phyloP scores from a whole-genome alignment of 2,888 invertebrate species.

The Diloba caeruleocephala region DNA sequence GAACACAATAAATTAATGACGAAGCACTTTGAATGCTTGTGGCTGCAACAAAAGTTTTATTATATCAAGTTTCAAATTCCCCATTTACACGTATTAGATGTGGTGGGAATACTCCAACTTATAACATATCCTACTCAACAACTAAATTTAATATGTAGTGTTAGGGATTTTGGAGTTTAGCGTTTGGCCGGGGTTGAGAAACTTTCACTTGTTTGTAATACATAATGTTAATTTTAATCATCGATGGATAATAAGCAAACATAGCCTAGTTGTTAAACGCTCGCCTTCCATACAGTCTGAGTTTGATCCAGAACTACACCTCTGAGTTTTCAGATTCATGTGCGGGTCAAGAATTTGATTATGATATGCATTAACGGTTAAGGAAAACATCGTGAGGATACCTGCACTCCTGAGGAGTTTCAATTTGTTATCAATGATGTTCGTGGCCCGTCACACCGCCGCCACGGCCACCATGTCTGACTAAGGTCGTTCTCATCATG shows the following conservation, averaged over 20 bases:
- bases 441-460: no score
- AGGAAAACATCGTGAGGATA: no score
- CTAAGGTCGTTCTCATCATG: no score
- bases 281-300: no score
- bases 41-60: slow-evolving; percentile 43
- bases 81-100: slow-evolving; percentile 28
- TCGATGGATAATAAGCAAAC: neutral
- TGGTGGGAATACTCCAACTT: slow-evolving; percentile 26
- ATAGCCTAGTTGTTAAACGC: no score
- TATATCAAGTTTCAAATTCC: slow-evolving; percentile 43
- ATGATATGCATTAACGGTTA: no score
- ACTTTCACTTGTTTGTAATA: neutral
- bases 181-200: neutral
- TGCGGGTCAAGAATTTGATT: no score
- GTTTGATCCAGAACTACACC: no score
- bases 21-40: slow-evolving; percentile 37
- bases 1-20: slow-evolving; percentile 51
- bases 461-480: no score
- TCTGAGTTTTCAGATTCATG: no score
- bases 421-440: no score
- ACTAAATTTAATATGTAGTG: slow-evolving; percentile 11
- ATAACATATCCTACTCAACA: slow-evolving; percentile 14
- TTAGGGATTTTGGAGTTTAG: neutral
- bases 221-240: neutral
- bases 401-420: no score